Evolutionary conservation across 2,113 vertebrate genomes (phyloP).

Genomic region (Rynchops niger): DNA sequence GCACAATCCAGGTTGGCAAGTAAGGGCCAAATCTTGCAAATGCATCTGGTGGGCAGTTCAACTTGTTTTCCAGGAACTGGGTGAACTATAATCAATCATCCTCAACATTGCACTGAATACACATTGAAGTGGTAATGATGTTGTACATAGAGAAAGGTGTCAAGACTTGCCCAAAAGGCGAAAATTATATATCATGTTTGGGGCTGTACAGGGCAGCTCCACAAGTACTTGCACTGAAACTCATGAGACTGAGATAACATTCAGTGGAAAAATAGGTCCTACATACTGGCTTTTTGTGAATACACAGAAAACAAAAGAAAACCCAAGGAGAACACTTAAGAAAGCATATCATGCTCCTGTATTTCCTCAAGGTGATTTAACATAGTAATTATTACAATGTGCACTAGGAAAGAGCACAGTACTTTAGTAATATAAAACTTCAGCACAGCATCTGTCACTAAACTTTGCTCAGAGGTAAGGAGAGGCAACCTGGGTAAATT

Average conservation of each 20-base stretch:
- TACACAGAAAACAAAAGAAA: neutral
- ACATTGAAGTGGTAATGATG: neutral
- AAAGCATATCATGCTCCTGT: neutral
- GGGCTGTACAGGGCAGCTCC: neutral
- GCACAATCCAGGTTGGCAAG: neutral
- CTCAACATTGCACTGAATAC: rapidly evolving
- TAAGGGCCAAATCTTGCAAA: neutral
- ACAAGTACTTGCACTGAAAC: neutral
- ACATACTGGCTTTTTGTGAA: neutral
- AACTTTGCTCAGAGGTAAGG: conserved; percentile 48
- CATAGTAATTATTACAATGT: neutral
- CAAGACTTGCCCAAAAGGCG: neutral
- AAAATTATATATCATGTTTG: neutral
- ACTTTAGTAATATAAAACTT: conserved; percentile 16
- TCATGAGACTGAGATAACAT: neutral
- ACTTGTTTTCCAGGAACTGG: neutral
- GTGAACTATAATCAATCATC: neutral
- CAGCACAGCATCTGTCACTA: conserved; percentile 8
- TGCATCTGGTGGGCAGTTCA: rapidly evolving
- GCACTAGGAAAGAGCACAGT: neutral
- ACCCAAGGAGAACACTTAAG: neutral
- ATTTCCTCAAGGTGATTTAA: conserved; percentile 10
- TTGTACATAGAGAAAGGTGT: neutral
- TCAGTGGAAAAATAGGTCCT: neutral
- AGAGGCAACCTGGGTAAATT: neutral